Evolutionary conservation across 2,113 vertebrate species (phyloP).

Genomic region (Xyrauchen texanus): DNA sequence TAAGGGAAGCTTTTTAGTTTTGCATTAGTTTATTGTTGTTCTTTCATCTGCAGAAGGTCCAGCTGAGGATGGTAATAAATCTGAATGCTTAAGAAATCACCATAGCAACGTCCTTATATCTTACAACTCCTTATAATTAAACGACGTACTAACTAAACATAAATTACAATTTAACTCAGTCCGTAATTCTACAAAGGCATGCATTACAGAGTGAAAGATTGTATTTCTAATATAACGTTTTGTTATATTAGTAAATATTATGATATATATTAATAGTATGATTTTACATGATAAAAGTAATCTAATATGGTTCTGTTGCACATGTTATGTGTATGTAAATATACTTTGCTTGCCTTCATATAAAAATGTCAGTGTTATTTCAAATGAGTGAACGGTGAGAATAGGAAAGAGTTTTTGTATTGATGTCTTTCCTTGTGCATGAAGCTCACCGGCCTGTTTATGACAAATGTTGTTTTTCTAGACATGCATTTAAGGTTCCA

Average conservation of each 20-base stretch:
- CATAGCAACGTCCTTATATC: background rate
- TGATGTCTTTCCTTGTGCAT: slow-evolving; percentile 8
- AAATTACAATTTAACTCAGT: no score
- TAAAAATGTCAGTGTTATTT: background rate
- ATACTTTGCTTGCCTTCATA: background rate
- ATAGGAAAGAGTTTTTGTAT: background rate
- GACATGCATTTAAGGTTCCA: no score
- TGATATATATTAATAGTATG: no score
- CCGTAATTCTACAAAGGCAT: background rate
- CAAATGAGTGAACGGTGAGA: background rate
- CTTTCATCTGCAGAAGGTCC: slow-evolving; percentile 20
- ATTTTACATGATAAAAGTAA: background rate
- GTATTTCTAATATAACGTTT: no score
- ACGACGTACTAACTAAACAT: background rate
- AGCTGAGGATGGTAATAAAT: slow-evolving; percentile 17
- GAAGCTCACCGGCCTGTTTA: background rate
- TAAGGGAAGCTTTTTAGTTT: background rate
- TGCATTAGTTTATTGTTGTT: background rate
- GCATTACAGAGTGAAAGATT: background rate
- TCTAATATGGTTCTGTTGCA: no score
- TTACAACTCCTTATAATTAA: background rate
- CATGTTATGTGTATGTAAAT: background rate
- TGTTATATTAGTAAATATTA: no score
- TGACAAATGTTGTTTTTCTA: background rate
- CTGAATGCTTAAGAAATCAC: background rate